Evolutionary conservation across 2,797 vertebrate genomes (phyloP).

Genomic region (Parambassis ranga): DNA sequence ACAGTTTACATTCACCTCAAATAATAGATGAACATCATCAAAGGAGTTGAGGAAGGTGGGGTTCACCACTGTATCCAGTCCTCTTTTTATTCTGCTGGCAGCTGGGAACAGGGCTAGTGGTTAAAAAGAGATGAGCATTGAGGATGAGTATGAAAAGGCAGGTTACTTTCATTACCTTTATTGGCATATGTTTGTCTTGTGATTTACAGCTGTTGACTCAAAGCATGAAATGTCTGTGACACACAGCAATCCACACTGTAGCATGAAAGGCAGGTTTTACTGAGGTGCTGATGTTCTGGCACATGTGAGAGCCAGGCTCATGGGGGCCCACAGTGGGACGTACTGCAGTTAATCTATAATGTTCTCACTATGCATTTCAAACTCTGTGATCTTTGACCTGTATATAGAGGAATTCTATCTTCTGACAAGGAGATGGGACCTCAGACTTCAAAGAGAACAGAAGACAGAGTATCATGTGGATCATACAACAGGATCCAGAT

Average conservation of each 20-base stretch:
- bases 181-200: not conserved
- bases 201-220: not conserved
- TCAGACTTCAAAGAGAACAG: conserved; percentile 55
- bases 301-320: conserved; percentile 17
- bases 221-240: conserved; percentile 2
- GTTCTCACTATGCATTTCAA: not conserved
- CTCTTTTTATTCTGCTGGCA: conserved; percentile 51
- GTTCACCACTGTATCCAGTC: not conserved
- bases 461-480: conserved; percentile 27
- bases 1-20: conserved; percentile 62
- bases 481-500: conserved; percentile 40
- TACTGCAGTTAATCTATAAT: not conserved
- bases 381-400: conserved; percentile 26
- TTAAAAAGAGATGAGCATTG: not conserved
- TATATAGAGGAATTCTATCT: conserved; percentile 40
- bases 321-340: not conserved
- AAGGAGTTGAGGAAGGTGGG: conserved; percentile 58
- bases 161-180: not conserved
- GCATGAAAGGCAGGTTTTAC: not conserved
- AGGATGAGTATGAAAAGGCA: not conserved
- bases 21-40: conserved; percentile 64
- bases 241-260: not conserved
- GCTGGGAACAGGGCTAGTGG: conserved; percentile 60
- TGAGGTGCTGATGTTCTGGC: not conserved
- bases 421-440: conserved; percentile 33